These are phyloP conservation scores for Athalia rosae DNA, from an alignment of 2,888 invertebrate genomes.

Conservation along the genomic window DNA sequence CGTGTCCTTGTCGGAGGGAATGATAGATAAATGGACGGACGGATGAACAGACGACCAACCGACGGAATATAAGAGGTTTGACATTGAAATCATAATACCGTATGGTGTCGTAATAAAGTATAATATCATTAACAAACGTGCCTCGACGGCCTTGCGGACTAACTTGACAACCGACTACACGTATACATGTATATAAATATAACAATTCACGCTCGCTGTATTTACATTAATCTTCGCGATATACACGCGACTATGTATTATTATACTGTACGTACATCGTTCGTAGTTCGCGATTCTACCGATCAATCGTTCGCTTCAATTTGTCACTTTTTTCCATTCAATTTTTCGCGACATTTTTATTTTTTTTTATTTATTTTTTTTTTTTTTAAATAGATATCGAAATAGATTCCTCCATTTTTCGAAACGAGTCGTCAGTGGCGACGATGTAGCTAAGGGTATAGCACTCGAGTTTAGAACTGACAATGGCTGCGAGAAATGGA, in stretches of 20 bases:
- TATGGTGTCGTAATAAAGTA: neutral
- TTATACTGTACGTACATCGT: too few species aligned
- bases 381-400: neutral
- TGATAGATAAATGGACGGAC: neutral
- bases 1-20: neutral
- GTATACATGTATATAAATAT: too few species aligned
- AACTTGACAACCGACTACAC: slow-evolving; percentile 4
- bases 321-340: slow-evolving; percentile 40
- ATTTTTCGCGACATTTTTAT: neutral
- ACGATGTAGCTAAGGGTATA: too few species aligned
- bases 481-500: too few species aligned
- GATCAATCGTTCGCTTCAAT: neutral
- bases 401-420: neutral
- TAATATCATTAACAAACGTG: slow-evolving; percentile 37
- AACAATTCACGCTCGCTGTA: neutral
- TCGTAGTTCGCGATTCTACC: too few species aligned
- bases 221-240: too few species aligned
- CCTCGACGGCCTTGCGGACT: slow-evolving; percentile 4
- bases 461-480: too few species aligned
- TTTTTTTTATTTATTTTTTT: slow-evolving; percentile 6
- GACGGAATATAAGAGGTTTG: slow-evolving; percentile 39
- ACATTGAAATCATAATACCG: slow-evolving; percentile 37
- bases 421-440: too few species aligned
- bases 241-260: too few species aligned
- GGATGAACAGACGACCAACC: neutral